Base-by-base conservation (phyloP, 2,888 invertebrate genomes). In the Microplitis deprimator region DNA sequence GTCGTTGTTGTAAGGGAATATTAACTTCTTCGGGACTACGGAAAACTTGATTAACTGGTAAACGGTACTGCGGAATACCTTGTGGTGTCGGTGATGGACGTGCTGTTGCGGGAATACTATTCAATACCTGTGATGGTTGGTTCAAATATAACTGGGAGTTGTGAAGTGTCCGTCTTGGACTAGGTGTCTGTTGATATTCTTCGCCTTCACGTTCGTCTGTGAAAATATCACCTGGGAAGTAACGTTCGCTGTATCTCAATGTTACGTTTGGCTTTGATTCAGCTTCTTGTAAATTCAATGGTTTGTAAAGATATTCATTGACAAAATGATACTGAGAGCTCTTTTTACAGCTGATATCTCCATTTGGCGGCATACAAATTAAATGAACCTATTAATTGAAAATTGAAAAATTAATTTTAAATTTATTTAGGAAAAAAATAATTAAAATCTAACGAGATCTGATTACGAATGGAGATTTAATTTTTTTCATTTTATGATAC, bases 281-380 rank as follows among this genome's bases (percentile, higher is more conserved):
- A 72, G 94, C 94, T 89, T 96, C 96, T 85, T 96, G 95, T 80
- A 94, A 92, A 88, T 96, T 96, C 86, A 97, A 91, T 1, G 97
- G 96, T 85, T 96, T 94, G 92, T 97, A 97, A 38, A 97, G 91
- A 90, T 96, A 97, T 82, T 97, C 97, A 90, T 97, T 97, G 82
- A 97, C 96, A 88, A 97, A 96, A 89, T 97, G 96, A 89, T 94
- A 97, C 87, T 96, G 95, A 6, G 96, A 94, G 0, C 97, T 97
- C 89, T 95, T 95, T 84, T 95, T 94, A 91, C 97, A 97, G 85
- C 95, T 96, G 90, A 95, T 97, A 86, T 97, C 97, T 77, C 94
- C 94, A 39, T 94, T 95, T 5, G 96, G 96, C 4, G 97, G 97
- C 95, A 97, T 97, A 91, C 97, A 97, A 89, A 97, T 97, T 80